Evolutionary conservation across 2,797 vertebrate species (phyloP), one percentile per base, ranked within the genome.

Genomic region (Sebastes trivittatus): DNA sequence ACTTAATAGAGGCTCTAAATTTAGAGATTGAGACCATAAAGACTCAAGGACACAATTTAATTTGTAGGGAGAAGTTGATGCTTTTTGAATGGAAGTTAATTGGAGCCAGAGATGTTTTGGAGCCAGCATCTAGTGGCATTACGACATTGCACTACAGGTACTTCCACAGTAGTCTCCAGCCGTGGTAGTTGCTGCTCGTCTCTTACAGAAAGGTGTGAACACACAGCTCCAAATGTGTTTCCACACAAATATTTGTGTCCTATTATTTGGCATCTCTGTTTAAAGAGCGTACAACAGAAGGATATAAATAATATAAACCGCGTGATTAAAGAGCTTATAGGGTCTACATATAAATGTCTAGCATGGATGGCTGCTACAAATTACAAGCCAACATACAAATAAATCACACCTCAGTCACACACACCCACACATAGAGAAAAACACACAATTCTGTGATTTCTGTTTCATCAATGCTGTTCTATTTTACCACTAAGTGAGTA

Each of bases 401-500:
- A 74, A 81, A 63, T 82, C 77, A 61, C 64, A 38, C 76, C 56
- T 58, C 22, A 63, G 38, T 77, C 83, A 65, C 82, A 77, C 42
- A 16, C 64, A 70, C 70, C 16, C 55, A 64, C 80, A 75, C 66
- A 29, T 5, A 49, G 23, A 75, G 9, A 58, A 58, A 5, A 54
- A 49, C 7, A 49, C 62, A 14, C 58, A 18, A 72, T 14, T 49
- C 23, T 13, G 36, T 38, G 30, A n/a, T 52, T 70, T 63, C 58
- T 59, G 20, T 52, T 80, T 83, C 75, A 77, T 71, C 82, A 38
- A 6, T n/a, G 49, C 38, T 67, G 64, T 72, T 81, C 74, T 85
- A 32, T 87, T 84, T 82, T 55, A 61, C 73, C 59, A 27, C 58
- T 72, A 67, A 80, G 79, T 69, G 77, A 88, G 88, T 79, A 78